phyloP scores from a whole-genome alignment of 2,113 vertebrate genomes.

The Herpetotheres cachinnans region DNA sequence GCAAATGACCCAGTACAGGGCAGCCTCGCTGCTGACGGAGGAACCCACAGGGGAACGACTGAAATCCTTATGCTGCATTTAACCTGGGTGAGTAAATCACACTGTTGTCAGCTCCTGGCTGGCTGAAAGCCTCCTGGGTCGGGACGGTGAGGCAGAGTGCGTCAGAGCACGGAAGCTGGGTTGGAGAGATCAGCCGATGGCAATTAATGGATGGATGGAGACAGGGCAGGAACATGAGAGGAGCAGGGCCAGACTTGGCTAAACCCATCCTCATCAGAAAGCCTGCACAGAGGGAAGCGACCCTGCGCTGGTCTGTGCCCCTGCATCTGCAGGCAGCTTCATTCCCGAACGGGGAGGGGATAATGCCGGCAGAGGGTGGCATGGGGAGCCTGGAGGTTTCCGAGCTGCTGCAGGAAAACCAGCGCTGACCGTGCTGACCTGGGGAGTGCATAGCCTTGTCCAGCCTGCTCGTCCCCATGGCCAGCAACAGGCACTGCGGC shows the following conservation, averaged over 20 bases:
- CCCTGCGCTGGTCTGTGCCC: not conserved
- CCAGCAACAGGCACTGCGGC: not conserved
- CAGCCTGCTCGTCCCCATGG: not conserved
- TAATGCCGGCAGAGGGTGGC: not conserved
- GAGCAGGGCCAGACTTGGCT: not conserved
- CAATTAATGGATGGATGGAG: not conserved
- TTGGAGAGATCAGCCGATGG: fast-evolving
- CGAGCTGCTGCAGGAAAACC: not conserved
- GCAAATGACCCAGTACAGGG: fast-evolving
- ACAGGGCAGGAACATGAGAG: not conserved
- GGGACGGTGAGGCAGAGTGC: not conserved
- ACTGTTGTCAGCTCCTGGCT: not conserved
- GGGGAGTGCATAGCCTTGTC: fast-evolving
- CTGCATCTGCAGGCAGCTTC: not conserved
- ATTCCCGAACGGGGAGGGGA: not conserved
- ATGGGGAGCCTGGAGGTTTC: not conserved
- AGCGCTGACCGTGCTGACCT: fast-evolving
- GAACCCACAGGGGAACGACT: not conserved
- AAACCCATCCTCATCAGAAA: not conserved
- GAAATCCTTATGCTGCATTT: fast-evolving
- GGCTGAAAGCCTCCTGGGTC: not conserved
- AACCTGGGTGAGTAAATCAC: not conserved
- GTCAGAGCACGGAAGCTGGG: not conserved
- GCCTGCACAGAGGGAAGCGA: not conserved
- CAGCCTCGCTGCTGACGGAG: not conserved